Conservation (phyloP, 2,113 vertebrate species). For the Lepisosteus osseus region DNA sequence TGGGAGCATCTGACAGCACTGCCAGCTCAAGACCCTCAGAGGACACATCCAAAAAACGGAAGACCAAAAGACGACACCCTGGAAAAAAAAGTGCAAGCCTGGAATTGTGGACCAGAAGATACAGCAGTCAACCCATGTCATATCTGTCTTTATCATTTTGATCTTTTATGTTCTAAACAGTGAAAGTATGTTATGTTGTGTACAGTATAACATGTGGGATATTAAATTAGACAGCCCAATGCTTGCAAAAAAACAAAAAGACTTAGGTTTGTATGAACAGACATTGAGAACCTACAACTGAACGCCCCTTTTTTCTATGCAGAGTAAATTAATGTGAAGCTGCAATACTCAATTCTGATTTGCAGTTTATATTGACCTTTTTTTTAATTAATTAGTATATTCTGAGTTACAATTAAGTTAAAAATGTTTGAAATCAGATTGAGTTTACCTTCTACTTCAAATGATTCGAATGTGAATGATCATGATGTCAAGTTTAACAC, state of each 20-base stretch:
- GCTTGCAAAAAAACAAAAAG: not conserved
- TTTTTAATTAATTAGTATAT: too few relatives aligned
- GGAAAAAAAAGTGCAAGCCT: constrained; percentile 63
- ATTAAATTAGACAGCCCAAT: too few relatives aligned
- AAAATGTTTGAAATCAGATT: too few relatives aligned
- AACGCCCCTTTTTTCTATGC: not conserved
- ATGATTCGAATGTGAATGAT: not conserved
- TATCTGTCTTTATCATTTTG: constrained; percentile 70
- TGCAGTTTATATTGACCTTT: not conserved
- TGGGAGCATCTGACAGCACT: constrained; percentile 51
- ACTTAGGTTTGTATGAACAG: not conserved
- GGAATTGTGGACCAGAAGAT: constrained; percentile 67
- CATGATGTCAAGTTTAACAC: constrained; percentile 1
- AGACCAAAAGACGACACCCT: constrained; percentile 35
- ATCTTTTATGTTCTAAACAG: constrained; percentile 44
- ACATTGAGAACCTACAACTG: not conserved
- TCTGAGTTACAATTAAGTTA: too few relatives aligned
- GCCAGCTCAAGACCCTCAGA: constrained; percentile 44
- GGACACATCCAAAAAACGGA: constrained; percentile 60
- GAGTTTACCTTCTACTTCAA: too few relatives aligned
- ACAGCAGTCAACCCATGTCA: constrained; percentile 71
- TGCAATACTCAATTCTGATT: not conserved
- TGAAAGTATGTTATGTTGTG: not conserved
- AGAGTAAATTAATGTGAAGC: constrained; percentile 1
- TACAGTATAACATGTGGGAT: too few relatives aligned